phyloP scores from a whole-genome alignment of 2,797 vertebrate species.

The Sternarchorhynchus goeldii region DNA sequence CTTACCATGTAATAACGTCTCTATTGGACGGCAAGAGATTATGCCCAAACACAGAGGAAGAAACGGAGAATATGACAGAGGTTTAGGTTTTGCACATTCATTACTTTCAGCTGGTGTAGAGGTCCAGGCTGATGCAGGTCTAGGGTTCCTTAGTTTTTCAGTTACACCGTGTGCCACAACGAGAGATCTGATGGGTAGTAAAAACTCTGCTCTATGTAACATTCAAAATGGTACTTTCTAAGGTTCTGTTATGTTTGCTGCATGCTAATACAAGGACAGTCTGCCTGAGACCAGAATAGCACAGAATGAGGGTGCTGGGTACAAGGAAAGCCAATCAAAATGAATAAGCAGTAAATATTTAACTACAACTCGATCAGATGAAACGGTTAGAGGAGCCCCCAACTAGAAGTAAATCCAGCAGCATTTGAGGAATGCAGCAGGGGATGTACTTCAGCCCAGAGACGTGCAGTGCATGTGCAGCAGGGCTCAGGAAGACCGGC shows the following conservation, averaged over 20 bases:
- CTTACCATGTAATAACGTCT: conserved; percentile 76
- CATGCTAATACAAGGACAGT: conserved; percentile 2
- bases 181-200: conserved; percentile 10
- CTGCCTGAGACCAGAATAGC: not conserved
- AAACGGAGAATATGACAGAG: conserved; percentile 63
- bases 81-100: conserved; percentile 60
- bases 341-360: not conserved
- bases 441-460: not conserved
- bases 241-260: not conserved
- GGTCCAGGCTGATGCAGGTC: conserved; percentile 25
- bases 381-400: not conserved
- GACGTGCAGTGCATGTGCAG: not conserved
- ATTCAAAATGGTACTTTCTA: conserved; percentile 10
- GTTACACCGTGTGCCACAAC: conserved; percentile 12
- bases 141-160: conserved; percentile 10
- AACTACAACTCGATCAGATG: not conserved
- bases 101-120: conserved; percentile 48
- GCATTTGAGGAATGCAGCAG: not conserved
- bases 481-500: not conserved
- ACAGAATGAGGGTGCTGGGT: not conserved
- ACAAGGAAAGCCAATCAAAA: conserved; percentile 9
- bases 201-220: not conserved
- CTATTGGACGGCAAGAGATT: conserved; percentile 62
- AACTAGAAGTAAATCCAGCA: not conserved
- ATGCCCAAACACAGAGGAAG: conserved; percentile 60